phyloP scores from a whole-genome alignment of 1,140 invertebrate species.

The Glossosoma conforme region DNA sequence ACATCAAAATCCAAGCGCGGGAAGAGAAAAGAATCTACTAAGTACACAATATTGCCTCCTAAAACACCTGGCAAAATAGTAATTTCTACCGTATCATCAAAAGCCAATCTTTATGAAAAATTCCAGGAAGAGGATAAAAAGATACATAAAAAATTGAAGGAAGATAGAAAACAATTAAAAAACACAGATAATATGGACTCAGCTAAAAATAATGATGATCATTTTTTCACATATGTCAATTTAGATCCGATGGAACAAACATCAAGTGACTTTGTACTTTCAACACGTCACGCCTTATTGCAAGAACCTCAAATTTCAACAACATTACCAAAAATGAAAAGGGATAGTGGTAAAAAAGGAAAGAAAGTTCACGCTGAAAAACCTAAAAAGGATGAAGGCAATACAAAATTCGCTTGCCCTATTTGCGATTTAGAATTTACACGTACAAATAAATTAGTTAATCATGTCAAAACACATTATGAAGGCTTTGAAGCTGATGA shows the following conservation, averaged over 20 bases:
- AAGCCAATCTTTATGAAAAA: neutral
- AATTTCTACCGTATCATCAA: constrained; percentile 7
- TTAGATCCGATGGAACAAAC: constrained; percentile 23
- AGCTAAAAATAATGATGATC: constrained; percentile 4
- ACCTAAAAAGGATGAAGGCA: neutral
- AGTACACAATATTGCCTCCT: constrained; percentile 18
- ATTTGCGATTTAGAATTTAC: constrained; percentile 25
- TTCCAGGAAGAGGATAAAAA: neutral
- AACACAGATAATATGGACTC: too few species aligned
- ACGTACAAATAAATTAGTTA: constrained; percentile 10
- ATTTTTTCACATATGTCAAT: constrained; percentile 26
- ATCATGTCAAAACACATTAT: constrained; percentile 19
- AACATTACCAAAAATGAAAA: constrained; percentile 2
- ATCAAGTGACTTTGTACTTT: constrained; percentile 16
- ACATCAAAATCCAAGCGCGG: neutral
- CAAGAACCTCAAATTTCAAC: constrained; percentile 15
- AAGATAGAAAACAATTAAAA: constrained; percentile 3
- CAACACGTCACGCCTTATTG: constrained; percentile 3
- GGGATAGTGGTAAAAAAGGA: too few species aligned
- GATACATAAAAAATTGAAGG: neutral
- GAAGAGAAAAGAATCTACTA: neutral
- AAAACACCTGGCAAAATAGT: constrained; percentile 20
- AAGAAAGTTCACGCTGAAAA: neutral
- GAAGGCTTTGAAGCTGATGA: constrained; percentile 10
- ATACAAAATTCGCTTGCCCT: constrained; percentile 6